These are phyloP conservation scores for Camponotus pennsylvanicus DNA, from an alignment of 1,140 invertebrate species.

Conservation along the genomic window DNA sequence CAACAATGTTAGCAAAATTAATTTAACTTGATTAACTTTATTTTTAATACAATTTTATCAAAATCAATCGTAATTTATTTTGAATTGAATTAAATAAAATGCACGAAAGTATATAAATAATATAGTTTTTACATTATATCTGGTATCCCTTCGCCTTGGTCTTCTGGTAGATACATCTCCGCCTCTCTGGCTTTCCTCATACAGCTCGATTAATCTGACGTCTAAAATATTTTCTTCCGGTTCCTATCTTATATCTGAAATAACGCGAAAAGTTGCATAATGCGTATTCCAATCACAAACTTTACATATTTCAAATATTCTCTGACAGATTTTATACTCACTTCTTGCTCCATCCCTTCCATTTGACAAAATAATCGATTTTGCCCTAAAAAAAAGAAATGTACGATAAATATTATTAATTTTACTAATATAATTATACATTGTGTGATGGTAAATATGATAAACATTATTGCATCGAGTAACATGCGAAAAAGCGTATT, in stretches of 20 bases:
- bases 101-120: background rate
- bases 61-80: background rate
- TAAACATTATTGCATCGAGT: background rate
- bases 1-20: background rate
- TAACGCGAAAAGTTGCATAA: constrained; percentile 60
- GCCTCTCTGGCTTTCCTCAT: constrained; percentile 90
- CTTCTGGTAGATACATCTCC: constrained; percentile 86
- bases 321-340: constrained; percentile 84
- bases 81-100: background rate
- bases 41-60: background rate
- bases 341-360: constrained; percentile 98
- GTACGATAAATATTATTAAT: background rate
- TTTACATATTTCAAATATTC: background rate
- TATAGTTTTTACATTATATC: constrained; percentile 83
- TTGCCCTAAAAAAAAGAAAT: constrained; percentile 91
- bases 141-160: constrained; percentile 87
- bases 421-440: constrained; percentile 19
- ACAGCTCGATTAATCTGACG: constrained; percentile 95
- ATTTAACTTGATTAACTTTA: background rate
- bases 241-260: constrained; percentile 96
- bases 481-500: constrained; percentile 4
- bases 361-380: constrained; percentile 98
- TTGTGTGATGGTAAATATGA: constrained; percentile 1
- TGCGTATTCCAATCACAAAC: background rate
- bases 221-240: constrained; percentile 98